These are phyloP conservation scores for Papilio xuthus DNA, from an alignment of 1,140 invertebrate species.

Conservation along the genomic window DNA sequence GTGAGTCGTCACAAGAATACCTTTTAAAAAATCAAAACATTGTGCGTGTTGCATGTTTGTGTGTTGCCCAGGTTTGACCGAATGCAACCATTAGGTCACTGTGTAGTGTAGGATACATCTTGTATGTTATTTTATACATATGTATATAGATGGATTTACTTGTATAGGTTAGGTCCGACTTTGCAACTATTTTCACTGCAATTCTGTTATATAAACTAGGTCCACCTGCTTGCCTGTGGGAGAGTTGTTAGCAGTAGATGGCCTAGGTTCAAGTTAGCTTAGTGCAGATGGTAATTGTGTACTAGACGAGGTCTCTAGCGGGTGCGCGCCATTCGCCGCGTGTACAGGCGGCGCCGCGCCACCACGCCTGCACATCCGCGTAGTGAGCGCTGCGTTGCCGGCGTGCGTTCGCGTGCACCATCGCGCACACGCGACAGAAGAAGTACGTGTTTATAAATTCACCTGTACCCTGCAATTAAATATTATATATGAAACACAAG, in stretches of 20 bases:
- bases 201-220: too few species aligned
- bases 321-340: slow-evolving; percentile 62
- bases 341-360: slow-evolving; percentile 85
- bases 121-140: too few species aligned
- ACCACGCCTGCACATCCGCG: slow-evolving; percentile 93
- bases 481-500: background rate
- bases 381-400: slow-evolving; percentile 85
- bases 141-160: too few species aligned
- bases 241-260: too few species aligned
- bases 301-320: slow-evolving; percentile 2
- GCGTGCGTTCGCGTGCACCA: slow-evolving; percentile 89
- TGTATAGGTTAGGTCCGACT: too few species aligned
- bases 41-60: background rate
- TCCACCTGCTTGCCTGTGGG: too few species aligned
- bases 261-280: too few species aligned
- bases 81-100: background rate
- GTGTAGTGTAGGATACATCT: background rate
- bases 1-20: background rate
- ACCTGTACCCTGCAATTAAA: slow-evolving; percentile 91
- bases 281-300: background rate
- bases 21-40: background rate
- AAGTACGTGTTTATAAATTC: slow-evolving; percentile 97
- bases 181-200: too few species aligned
- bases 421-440: slow-evolving; percentile 96
- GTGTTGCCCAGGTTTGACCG: background rate